Base-by-base conservation (phyloP, 2,113 vertebrate genomes). In the Pyrgilauda ruficollis region DNA sequence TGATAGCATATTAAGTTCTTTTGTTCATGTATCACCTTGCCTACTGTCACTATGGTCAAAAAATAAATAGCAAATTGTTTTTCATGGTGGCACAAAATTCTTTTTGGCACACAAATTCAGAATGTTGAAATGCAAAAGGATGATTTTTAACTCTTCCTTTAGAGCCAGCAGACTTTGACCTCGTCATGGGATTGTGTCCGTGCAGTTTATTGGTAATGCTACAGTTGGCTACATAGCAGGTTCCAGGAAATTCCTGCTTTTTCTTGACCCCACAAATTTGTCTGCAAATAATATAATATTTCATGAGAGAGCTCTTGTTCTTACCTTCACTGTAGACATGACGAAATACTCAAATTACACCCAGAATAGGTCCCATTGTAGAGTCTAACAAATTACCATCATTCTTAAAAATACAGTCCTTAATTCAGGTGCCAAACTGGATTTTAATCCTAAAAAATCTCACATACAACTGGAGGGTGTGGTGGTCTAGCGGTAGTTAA, bases 361-460 rank as follows among this genome's bases (percentile, higher is more conserved):
- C 14, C 58, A 59, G 53, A 95, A 94, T 33, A 84, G 76, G 23
- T 31, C 91, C 26, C 59, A 37, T 44, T 84, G 55, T 78, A 46
- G 52, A 83, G 7, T 61, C n/a, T 63, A 83, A 14, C 31, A 63
- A 84, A 21, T 72, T 81, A 17, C 64, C 41, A 22, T 91, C 7
- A 14, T 59, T 91, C 61, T 86, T 92, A 80, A 53, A 94, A 94
- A 93, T 50, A 53, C 6, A 53, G 39, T 21, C 58, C 20, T 77
- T 49, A 49, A 43, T 79, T 90, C 49, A 75, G 37, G 37, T 62
- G 61, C 73, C 4, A n/a, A 78, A 84, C 24, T 79, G 24, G 24
- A 53, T 93, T 96, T 96, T 90, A 91, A 84, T 63, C 70, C 68
- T 75, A 62, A 87, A 78, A 85, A 61, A 50, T 78, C 41, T 81